Evolutionary conservation across 2,113 vertebrate genomes (phyloP), one percentile per base, ranked within the genome.

Genomic region (Amphiprion ocellaris): DNA sequence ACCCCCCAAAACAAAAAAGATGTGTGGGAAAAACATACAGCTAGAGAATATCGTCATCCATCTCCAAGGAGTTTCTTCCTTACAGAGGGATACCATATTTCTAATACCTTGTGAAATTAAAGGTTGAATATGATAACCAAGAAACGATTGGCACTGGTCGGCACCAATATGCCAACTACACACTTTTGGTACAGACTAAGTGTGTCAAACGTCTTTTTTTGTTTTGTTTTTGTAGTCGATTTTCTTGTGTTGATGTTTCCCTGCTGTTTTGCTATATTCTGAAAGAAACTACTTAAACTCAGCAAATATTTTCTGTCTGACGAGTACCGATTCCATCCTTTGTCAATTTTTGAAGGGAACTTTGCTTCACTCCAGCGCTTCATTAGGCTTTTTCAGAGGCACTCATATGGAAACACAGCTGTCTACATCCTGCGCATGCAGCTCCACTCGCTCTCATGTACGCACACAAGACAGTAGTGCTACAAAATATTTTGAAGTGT

Each of bases 1-100:
- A 17, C 74, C 82, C n/a, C 82, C 17, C 61, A 79, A 81, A 89
- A 84, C 83, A 90, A 82, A 86, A 26, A 23, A 50, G 37, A 71
- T 1, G 11, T 23, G 71, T 78, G 47, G 41, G 69, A 61, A 81
- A 80, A 86, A 59, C 53, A 21, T 17, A 47, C 7, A 68, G 46
- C 37, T 4, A 15, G 30, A 79, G 62, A 82, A 69, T 59, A 44
- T 39, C 0, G 10, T 60, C 74, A 70, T 61, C 62, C 19, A 30
- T 82, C 44, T 75, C 69, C 23, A 37, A 60, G 61, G 47, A 61
- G 21, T 26, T 33, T 30, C 33, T 37, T 61, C 11, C 49, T 68
- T 52, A 53, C 26, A 46, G 47, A 17, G 47, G 15, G 17, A 49
- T 19, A 9, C 49, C 7, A 21, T 9, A 52, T n/a, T 19, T n/a